Base-by-base conservation (phyloP, 1,140 invertebrate genomes). In the Galendromus occidentalis region DNA sequence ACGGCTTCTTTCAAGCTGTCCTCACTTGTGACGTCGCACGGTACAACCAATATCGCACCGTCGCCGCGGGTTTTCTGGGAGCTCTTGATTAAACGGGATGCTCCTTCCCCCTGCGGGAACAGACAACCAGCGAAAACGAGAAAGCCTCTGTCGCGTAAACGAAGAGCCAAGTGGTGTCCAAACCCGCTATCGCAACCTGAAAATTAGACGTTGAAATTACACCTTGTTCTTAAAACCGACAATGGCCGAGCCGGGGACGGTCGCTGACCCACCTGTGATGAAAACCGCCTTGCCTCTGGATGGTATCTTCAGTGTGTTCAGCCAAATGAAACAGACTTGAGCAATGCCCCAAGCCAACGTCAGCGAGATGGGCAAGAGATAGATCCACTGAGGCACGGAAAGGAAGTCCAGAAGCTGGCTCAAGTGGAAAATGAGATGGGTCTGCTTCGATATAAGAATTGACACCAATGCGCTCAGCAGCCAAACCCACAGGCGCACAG, bases 41-140 rank as follows among this genome's bases (percentile, higher is more conserved):
- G 14, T 18, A 59, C 51, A 33, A 59, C 20, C 33, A 9, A 39
- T 39, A 39, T 9, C 4, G 33, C 33, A 9, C 33, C 33, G 14
- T 47, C 45, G 5, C 51, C 51, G 25, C 22, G 17, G 25, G 9
- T 25, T 33, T 59, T 33, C 14, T 14, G 25, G 14, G 51, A 25
- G 14, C 33, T 33, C 51, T 59, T 59, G 51, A 59, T 25, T 39
- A 39, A 39, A 4, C 25, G 2, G 1, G 22, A 17, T 6, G 51
- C 51, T 14, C 51, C 51, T 5, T 25, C 25, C 14, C 51, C 51
- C 14, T 59, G 17, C 25, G 51, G 51, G 25, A 59, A 59, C 25
- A 59, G 51, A 59, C 51, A 59, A 29, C 51, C 51, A 29, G 51
- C 51, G 25, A 59, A 59, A 29, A 59, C 22, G 14, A 29, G 51